Conservation (phyloP, 1,140 invertebrate species). For the Tribolium madens region DNA sequence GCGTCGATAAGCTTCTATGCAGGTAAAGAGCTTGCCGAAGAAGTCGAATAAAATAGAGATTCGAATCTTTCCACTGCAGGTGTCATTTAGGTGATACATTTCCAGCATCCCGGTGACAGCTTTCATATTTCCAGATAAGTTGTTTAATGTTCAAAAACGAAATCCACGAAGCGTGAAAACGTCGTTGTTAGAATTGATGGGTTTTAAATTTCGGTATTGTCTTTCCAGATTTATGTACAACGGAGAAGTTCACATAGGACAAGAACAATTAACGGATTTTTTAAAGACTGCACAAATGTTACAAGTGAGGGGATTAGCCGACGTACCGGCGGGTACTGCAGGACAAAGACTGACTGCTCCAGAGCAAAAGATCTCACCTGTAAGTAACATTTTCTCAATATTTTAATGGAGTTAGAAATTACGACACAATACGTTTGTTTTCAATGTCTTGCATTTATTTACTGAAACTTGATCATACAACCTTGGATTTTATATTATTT, state of each 20-base stretch:
- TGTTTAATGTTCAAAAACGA: constrained; percentile 34
- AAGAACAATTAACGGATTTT: constrained; percentile 89
- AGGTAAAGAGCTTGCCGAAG: neutral
- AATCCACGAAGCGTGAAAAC: constrained; percentile 14
- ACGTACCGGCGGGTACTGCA: constrained; percentile 74
- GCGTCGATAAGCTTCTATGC: neutral
- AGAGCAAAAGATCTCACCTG: constrained; percentile 69
- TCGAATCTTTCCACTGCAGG: constrained; percentile 27
- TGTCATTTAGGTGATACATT: constrained; percentile 39
- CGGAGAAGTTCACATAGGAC: constrained; percentile 92
- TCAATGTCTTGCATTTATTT: constrained; percentile 49
- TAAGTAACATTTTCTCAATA: constrained; percentile 53
- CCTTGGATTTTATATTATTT: constrained; percentile 54
- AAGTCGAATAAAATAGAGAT: constrained; percentile 7
- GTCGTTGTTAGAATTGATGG: neutral
- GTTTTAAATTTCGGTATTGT: constrained; percentile 37
- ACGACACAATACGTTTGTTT: constrained; percentile 31
- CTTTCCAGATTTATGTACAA: constrained; percentile 89
- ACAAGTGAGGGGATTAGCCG: constrained; percentile 89
- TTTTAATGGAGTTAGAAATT: constrained; percentile 6
- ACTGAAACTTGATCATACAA: constrained; percentile 52
- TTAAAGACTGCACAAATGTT: constrained; percentile 91
- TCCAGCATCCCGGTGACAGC: constrained; percentile 33
- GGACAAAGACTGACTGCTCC: constrained; percentile 69
- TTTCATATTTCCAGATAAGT: constrained; percentile 37